Base-by-base conservation (phyloP, 2,797 vertebrate genomes). In the Ctenochaetus hawaiiensis region DNA sequence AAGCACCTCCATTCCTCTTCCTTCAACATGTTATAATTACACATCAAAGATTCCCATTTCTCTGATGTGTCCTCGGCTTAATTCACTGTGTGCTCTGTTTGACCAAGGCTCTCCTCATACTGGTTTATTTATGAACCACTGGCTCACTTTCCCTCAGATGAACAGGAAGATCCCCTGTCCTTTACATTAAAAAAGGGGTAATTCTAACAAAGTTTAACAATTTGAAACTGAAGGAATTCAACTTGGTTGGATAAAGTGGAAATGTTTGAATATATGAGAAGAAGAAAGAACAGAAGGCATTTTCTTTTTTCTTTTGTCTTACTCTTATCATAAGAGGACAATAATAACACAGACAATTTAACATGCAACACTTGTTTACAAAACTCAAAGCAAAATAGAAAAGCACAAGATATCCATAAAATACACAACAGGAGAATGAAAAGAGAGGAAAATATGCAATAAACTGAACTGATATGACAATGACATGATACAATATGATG, bases 71-170 rank as follows among this genome's bases (percentile, higher is more conserved):
- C 62, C 52, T 23, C 4, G 34, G 39, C 30, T 81, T 61, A 78
- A 67, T 73, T 77, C 69, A 26, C 56, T 16, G 45, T 77, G 62
- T 53, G 64, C 72, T 81, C n/a, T 44, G 60, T 78, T 66, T 69
- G 63, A 81, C 22, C 56, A 16, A 5, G 45, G 48, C 75, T 77
- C 77, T 61, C 66, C 65, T 72, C 67, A 13, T 43, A 2, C 34
- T 71, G 66, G 4, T 78, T 77, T 87, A 86, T 79, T 82, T 67
- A 81, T 66, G 51, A 78, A 75, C 37, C 69, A 0, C 51, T 48
- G 60, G 49, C 69, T 77, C 70, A 47, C 70, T 41, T 37, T 63
- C 41, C n/a, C 45, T 47, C 54, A 23, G 44, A 66, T 72, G 56
- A 45, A 80, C 37, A 59, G 59, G 22, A 20, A 58, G 47, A 59